Conservation (phyloP, 2,888 invertebrate species). For the Nymphalis c-album region DNA sequence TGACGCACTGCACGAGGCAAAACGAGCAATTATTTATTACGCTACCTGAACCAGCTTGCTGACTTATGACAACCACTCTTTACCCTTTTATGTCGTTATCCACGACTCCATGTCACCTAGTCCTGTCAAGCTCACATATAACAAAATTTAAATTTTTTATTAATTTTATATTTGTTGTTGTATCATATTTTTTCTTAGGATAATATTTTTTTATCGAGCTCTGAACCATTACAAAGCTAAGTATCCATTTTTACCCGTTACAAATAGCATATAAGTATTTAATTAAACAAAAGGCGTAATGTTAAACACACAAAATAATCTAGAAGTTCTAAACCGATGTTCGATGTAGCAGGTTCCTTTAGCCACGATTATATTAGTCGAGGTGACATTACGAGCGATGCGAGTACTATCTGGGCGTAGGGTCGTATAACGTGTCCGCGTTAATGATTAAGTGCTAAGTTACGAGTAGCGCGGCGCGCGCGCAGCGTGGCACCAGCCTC, state of each 20-base stretch:
- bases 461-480: constrained; percentile 69
- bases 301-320: background rate
- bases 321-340: background rate
- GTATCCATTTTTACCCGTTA: too few relatives aligned
- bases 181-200: too few relatives aligned
- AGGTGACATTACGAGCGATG: constrained; percentile 38
- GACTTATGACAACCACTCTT: constrained; percentile 57
- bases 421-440: constrained; percentile 71
- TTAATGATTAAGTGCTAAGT: constrained; percentile 81
- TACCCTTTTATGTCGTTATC: constrained; percentile 50
- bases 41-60: constrained; percentile 53
- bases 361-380: constrained; percentile 41
- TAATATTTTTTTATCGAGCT: too few relatives aligned
- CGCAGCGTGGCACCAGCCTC: constrained; percentile 70
- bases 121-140: too few relatives aligned
- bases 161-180: too few relatives aligned
- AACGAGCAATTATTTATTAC: constrained; percentile 55
- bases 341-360: constrained; percentile 42
- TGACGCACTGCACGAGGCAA: constrained; percentile 44
- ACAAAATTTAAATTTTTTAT: too few relatives aligned
- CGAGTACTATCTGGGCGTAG: constrained; percentile 45
- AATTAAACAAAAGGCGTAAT: too few relatives aligned
- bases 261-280: too few relatives aligned
- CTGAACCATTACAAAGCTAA: too few relatives aligned
- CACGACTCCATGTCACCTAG: constrained; percentile 44